phyloP scores from a whole-genome alignment of 2,797 vertebrate genomes.

The Gymnothorax javanicus region DNA sequence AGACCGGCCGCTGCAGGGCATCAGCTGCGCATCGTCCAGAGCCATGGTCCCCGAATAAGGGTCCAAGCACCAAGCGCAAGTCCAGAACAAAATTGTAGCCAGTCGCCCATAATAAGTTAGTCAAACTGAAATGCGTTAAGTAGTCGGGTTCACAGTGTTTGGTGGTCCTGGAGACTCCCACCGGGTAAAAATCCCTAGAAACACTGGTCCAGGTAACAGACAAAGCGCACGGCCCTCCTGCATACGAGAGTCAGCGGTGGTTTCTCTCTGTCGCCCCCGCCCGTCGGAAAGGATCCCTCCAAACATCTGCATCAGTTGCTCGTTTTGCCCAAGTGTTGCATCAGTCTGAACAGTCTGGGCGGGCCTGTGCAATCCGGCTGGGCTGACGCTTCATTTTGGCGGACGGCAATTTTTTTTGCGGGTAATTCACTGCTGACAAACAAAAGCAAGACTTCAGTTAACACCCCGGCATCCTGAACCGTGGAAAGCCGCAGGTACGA shows the following conservation, averaged over 20 bases:
- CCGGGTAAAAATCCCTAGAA: too few species aligned
- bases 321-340: conserved; percentile 55
- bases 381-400: neutral
- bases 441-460: neutral
- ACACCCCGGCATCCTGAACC: too few species aligned
- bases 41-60: too few species aligned
- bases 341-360: conserved; percentile 42
- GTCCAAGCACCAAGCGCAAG: too few species aligned
- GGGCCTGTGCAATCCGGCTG: neutral
- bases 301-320: conserved; percentile 52
- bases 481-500: too few species aligned
- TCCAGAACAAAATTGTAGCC: too few species aligned
- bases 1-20: neutral
- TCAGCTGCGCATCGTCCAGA: neutral
- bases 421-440: neutral
- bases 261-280: conserved; percentile 37
- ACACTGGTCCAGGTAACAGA: neutral
- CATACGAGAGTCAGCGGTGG: neutral
- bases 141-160: too few species aligned
- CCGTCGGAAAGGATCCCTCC: conserved; percentile 48
- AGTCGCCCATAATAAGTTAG: too few species aligned
- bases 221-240: neutral
- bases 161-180: too few species aligned
- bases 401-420: neutral
- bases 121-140: too few species aligned